Base-by-base conservation (phyloP, 1,140 invertebrate species). In the Plodia interpunctella region DNA sequence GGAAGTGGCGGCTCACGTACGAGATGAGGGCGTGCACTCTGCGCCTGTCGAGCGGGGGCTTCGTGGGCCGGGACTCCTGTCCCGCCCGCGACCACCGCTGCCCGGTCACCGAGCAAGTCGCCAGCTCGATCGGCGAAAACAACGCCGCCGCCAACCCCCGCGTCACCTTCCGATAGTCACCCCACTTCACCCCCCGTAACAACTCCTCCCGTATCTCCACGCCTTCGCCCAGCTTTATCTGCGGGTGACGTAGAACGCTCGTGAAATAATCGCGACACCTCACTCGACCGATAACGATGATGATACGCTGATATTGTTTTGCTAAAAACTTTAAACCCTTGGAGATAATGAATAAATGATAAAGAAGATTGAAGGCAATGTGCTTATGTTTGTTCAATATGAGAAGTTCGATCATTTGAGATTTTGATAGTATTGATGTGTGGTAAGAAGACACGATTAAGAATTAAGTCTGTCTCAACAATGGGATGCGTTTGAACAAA, bases 21-120 rank as follows among this genome's bases (percentile, higher is more conserved):
- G 93, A 93, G 86, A 94, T 94, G 74, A 94, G 94, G 20, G 94
- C 94, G 83, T 94, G 93, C 18, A 94, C 93, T 80, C 94, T 93
- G 79, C 92, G 91, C 50, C 92, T 88, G 78, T 94, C 93, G 57
- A 94, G 85, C 51, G 94, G 93, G 50, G 93, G 94, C 83, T 94
- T 94, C 52, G 94, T 94, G 5, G 93, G 93, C 60, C 94, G 90
- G 74, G 93, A 91, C 55, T 92, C 93, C 62, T 91, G 93, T 17
- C 94, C 93, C 50, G 93, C 93, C 25, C 93, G 90, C 72, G 93
- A 94, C 93, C 93, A 94, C 65, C 94, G 91, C 86, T 94, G 94
- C 13, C 94, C 94, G 38, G 94, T 94, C 20, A 94, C 94, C 19
- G 94, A 94, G 80, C 93, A 94, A 17, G 93, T 94, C 25, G 94